Evolutionary conservation across 2,113 vertebrate species (phyloP).

Genomic region (Sebastes fasciatus): DNA sequence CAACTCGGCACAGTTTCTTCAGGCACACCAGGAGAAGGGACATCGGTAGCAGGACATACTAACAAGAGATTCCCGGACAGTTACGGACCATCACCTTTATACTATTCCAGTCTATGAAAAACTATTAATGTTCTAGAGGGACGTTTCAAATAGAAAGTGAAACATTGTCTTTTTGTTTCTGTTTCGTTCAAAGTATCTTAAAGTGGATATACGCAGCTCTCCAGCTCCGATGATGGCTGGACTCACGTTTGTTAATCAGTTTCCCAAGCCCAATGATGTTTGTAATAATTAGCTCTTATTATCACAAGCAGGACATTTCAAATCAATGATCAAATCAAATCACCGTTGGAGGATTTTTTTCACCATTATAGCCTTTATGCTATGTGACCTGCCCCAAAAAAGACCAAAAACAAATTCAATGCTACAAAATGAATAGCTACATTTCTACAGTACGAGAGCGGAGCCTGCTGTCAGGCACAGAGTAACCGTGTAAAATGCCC

Average conservation of each 20-base stretch:
- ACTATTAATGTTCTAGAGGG: slow-evolving; percentile 75
- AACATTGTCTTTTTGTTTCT: slow-evolving; percentile 58
- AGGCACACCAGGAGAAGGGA: slow-evolving; percentile 51
- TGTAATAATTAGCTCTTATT: slow-evolving; percentile 35
- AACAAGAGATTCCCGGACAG: slow-evolving; percentile 59
- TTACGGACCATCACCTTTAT: slow-evolving; percentile 73
- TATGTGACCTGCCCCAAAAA: slow-evolving; percentile 38
- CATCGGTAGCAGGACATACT: slow-evolving; percentile 53
- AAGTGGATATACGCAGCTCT: slow-evolving; percentile 34
- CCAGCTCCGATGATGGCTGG: slow-evolving; percentile 32
- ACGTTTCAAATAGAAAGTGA: slow-evolving; percentile 70
- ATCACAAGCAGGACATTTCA: slow-evolving; percentile 41
- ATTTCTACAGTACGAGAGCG: background rate
- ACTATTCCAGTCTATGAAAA: slow-evolving; percentile 75
- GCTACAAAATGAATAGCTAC: slow-evolving; percentile 14
- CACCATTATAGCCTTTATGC: slow-evolving; percentile 35
- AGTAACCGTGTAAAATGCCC: background rate
- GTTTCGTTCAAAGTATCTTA: slow-evolving; percentile 64
- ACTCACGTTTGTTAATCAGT: slow-evolving; percentile 21
- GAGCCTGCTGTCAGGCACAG: slow-evolving; percentile 5
- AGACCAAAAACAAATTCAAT: slow-evolving; percentile 41
- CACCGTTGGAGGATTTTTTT: slow-evolving; percentile 5
- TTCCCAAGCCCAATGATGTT: slow-evolving; percentile 24
- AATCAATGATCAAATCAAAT: slow-evolving; percentile 30
- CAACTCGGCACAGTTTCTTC: slow-evolving; percentile 48